Conservation (phyloP, 2,797 vertebrate genomes). For the Paramormyrops hopkinsi region DNA sequence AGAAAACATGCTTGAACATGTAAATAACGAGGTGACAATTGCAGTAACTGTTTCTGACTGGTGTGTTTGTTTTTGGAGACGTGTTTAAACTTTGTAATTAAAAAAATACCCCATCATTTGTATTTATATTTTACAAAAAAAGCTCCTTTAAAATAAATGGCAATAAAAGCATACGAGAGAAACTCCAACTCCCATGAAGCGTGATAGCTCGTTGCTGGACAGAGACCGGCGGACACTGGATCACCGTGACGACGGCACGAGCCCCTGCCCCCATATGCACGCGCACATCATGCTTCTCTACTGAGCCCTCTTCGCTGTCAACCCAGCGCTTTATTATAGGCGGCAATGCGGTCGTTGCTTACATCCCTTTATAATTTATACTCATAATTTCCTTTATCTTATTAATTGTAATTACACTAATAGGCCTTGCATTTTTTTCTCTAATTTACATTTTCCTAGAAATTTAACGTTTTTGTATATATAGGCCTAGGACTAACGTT, state of each 20-base stretch:
- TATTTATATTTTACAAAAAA: constrained; percentile 93
- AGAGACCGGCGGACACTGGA: background rate
- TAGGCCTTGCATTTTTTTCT: background rate
- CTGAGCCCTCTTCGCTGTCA: background rate
- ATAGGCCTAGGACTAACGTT: background rate
- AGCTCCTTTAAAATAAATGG: constrained; percentile 78
- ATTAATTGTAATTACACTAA: background rate
- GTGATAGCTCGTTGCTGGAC: background rate
- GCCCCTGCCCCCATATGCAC: background rate
- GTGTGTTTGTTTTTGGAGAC: constrained; percentile 84
- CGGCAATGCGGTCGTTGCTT: background rate
- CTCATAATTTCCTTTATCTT: background rate
- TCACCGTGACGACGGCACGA: background rate
- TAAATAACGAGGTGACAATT: constrained; percentile 66
- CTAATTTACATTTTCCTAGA: background rate
- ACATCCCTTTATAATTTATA: background rate
- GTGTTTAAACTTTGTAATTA: constrained; percentile 92
- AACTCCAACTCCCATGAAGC: constrained; percentile 35
- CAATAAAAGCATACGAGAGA: constrained; percentile 79
- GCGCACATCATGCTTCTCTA: background rate
- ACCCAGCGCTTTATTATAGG: background rate
- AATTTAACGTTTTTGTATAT: background rate
- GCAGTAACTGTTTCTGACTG: constrained; percentile 76
- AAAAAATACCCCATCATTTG: constrained; percentile 76
- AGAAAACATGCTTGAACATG: constrained; percentile 73